Base-by-base conservation (phyloP, 1,140 invertebrate genomes). In the Acyrthosiphon pisum region DNA sequence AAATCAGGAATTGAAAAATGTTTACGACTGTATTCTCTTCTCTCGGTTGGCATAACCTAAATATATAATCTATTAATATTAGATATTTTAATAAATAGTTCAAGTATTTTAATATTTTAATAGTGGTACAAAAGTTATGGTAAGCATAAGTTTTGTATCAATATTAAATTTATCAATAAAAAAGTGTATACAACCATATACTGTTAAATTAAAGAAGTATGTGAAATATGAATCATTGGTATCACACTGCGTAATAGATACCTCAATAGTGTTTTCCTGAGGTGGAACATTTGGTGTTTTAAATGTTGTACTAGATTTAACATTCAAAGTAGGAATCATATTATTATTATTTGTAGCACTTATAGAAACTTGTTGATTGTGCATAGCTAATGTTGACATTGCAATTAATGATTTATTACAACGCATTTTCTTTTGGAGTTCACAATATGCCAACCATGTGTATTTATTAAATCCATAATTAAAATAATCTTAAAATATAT, bases 391-490 rank as follows among this genome's bases (percentile, higher is more conserved):
- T 48, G 94, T 86, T 37, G 90, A 56, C 37, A 94, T 76, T 91
- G 91, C 93, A 44, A 93, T 84, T 56, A 91, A 93, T 37, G 97
- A 97, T 95, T 98, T 98, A 94, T 96, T 96, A 48, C 97, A 96
- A 89, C 98, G 96, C 96, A 99, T 97, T 94, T 98, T 96, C 94
- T 98, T 98, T 95, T 99, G 99, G 87, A 98, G 96, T 94, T 99
- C 99, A 95, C 99, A 99, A 95, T 99, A 99, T 14, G 98, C 97
- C 94, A 98, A 97, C 99, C 99, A 99, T 1, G 99, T 99, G 94
- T 99, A 99, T 96, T 99, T 99, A 95, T 98, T 99, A 95, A 99
- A 99, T 1, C 99, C 99, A 95, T 99, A 99, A 95, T 99, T 99
- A 95, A 99, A 99, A 95, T 99, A 99, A 96, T 99, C 98, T 94